A percentile compares a stretch with the other conserved stretches of the same genome.
phyloP scores from a whole-genome alignment of 1,140 invertebrate genomes.

The Ceratina calcarata region DNA sequence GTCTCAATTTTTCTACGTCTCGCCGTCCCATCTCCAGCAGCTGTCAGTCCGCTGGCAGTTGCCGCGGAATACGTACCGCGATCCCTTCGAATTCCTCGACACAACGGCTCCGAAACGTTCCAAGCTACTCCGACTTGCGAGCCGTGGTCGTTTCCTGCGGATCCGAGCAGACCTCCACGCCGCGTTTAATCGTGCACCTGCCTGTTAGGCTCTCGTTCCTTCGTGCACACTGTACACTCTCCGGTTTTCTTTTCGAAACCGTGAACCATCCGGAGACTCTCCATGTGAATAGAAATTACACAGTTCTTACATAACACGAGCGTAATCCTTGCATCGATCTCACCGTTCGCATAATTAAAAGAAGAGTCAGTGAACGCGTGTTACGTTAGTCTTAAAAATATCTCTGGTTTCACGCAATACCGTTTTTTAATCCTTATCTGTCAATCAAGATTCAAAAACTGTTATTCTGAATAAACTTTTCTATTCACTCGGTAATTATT shows the following conservation, averaged over 20 bases:
- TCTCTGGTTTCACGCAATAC: too few species aligned
- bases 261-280: not conserved
- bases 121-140: not conserved
- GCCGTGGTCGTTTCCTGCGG: not conserved
- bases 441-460: too few species aligned
- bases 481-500: too few species aligned
- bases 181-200: constrained; percentile 18
- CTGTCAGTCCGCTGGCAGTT: constrained; percentile 53
- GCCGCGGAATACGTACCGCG: not conserved
- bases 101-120: not conserved
- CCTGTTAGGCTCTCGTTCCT: not conserved
- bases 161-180: not conserved
- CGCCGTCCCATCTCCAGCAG: constrained; percentile 28
- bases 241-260: constrained; percentile 30
- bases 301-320: constrained; percentile 33
- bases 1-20: constrained; percentile 29
- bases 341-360: not conserved
- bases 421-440: too few species aligned
- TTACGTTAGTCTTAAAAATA: not conserved
- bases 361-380: too few species aligned
- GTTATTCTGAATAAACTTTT: too few species aligned
- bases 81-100: not conserved
- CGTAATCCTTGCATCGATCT: not conserved
- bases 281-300: constrained; percentile 40
- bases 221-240: not conserved